Evolutionary conservation across 2,797 vertebrate genomes (phyloP).

Genomic region (Synaphobranchus kaupii): DNA sequence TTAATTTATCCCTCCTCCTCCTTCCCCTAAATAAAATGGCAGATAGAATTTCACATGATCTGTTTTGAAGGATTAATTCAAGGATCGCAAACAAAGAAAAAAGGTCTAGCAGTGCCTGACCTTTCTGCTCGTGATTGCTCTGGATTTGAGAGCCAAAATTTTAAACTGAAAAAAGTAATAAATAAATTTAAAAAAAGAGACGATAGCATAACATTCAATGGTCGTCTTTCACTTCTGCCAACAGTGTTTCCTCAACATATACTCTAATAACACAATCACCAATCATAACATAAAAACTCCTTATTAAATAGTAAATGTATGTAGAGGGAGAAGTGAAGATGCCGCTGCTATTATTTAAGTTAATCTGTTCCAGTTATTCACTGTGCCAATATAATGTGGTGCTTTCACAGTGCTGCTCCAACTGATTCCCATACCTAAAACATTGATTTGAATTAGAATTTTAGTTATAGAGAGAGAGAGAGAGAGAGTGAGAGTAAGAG

Average conservation of each 20-base stretch:
- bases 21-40: too few relatives aligned
- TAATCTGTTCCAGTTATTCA: too few relatives aligned
- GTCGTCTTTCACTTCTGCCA: not conserved
- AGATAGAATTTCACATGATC: not conserved
- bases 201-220: not conserved
- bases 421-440: too few relatives aligned
- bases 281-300: not conserved
- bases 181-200: too few relatives aligned
- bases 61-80: constrained; percentile 8
- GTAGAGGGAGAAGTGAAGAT: too few relatives aligned
- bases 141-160: not conserved
- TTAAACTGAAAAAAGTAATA: not conserved
- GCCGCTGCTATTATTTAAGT: too few relatives aligned
- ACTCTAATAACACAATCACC: not conserved
- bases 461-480: too few relatives aligned
- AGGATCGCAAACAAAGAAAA: not conserved
- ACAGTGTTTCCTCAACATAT: not conserved
- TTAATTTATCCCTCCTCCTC: constrained; percentile 10
- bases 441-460: too few relatives aligned
- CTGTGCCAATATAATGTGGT: too few relatives aligned
- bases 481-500: not conserved
- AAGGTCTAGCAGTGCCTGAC: constrained; percentile 6
- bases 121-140: constrained; percentile 14
- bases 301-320: too few relatives aligned
- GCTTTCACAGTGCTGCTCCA: too few relatives aligned